Percentiles rank a stretch among this genome's conserved stretches.
Conservation (phyloP, 2,113 vertebrate species). For the Pelmatolapia mariae region DNA sequence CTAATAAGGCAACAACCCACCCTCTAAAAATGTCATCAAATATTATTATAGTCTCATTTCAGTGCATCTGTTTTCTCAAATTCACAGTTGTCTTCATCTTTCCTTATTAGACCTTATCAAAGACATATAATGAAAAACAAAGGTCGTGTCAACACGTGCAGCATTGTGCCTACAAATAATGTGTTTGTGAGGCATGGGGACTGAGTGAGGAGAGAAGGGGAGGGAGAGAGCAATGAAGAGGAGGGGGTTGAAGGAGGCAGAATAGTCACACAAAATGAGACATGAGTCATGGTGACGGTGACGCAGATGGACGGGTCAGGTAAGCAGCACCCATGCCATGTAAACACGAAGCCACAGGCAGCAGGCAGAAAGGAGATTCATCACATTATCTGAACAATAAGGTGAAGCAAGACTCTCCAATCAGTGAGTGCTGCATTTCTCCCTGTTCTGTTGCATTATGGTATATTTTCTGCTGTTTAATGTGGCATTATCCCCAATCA, state of each 20-base stretch:
- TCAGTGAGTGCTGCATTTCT: background rate
- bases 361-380: background rate
- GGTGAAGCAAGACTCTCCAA: background rate
- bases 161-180: background rate
- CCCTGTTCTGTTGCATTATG: background rate
- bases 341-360: background rate
- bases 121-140: background rate
- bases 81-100: background rate
- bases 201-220: background rate
- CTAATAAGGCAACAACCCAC: background rate
- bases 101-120: background rate
- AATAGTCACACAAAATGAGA: conserved; percentile 30
- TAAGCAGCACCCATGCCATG: background rate
- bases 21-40: background rate
- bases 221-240: background rate
- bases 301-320: conserved; percentile 27
- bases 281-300: conserved; percentile 44
- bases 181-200: background rate
- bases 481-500: background rate
- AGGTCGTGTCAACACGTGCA: background rate
- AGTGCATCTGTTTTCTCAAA: background rate
- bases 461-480: background rate
- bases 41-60: background rate
- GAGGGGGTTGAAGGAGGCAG: background rate
- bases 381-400: background rate